Conservation (phyloP, 2,113 vertebrate genomes). For the Nothocercus nigrocapillus region DNA sequence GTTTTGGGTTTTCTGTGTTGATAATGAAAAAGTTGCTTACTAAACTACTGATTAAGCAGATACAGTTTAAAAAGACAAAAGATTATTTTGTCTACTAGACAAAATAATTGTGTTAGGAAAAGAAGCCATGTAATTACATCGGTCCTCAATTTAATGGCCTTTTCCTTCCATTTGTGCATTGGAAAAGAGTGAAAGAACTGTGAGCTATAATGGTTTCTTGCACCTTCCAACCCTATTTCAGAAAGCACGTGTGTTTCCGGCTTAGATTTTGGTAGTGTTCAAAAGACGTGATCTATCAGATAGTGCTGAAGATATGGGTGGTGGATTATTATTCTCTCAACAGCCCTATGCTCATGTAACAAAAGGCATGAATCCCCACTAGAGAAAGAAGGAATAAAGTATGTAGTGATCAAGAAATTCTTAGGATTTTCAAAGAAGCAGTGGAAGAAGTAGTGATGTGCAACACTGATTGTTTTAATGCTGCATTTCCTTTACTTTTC, state of each 20-base stretch:
- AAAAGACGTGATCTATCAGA: not conserved
- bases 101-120: constrained; percentile 44
- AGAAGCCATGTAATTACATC: not conserved
- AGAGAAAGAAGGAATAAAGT: not conserved
- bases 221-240: not conserved
- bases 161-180: not conserved
- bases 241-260: not conserved
- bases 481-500: not conserved
- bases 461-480: not conserved
- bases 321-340: not conserved
- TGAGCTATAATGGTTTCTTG: not conserved
- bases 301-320: not conserved
- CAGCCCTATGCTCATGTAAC: not conserved
- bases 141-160: not conserved
- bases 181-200: not conserved
- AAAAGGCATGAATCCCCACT: not conserved
- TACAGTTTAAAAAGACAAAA: constrained; percentile 20
- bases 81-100: not conserved
- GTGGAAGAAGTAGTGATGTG: not conserved
- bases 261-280: not conserved
- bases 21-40: constrained; percentile 73
- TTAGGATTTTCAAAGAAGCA: not conserved
- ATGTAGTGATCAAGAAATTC: not conserved
- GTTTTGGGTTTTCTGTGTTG: constrained; percentile 64
- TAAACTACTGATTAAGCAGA: constrained; percentile 61